Evolutionary conservation across 2,113 vertebrate genomes (phyloP).

Genomic region (Callaeas wilsoni): DNA sequence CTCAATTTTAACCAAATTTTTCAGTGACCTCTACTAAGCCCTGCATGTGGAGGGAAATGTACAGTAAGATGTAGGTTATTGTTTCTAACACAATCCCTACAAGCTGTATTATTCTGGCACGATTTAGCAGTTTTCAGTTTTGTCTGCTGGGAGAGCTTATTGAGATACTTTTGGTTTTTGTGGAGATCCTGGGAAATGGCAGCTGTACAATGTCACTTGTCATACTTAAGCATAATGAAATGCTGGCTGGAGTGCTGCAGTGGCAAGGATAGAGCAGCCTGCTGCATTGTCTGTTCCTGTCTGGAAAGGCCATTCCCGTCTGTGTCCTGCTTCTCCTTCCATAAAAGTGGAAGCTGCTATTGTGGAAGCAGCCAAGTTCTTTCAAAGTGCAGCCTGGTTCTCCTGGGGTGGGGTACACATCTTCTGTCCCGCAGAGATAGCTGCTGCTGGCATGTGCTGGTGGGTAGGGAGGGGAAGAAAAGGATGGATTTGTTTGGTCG

Average conservation of each 20-base stretch:
- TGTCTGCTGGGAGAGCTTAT: neutral
- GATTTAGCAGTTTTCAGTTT: neutral
- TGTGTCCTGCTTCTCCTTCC: neutral
- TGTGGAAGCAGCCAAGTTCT: neutral
- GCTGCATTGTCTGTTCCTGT: neutral
- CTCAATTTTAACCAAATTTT: neutral
- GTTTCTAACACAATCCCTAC: neutral
- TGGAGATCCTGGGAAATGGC: neutral
- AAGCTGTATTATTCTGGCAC: neutral
- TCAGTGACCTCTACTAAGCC: neutral
- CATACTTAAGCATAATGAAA: neutral
- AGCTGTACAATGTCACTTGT: neutral
- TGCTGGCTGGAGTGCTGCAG: neutral
- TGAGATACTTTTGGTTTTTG: neutral
- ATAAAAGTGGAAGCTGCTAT: neutral
- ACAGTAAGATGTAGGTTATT: neutral
- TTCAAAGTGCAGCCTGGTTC: neutral
- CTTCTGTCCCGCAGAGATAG: neutral
- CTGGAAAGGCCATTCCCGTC: neutral
- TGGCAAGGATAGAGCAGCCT: neutral
- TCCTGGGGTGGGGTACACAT: neutral
- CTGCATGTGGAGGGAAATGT: fast-evolving
- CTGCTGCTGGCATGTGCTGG: neutral
- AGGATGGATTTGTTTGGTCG: neutral
- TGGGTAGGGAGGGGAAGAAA: fast-evolving